Percentiles rank a stretch among this genome's conserved stretches.
Evolutionary conservation across 2,797 vertebrate species (phyloP).

Genomic region (Nyctibius grandis): DNA sequence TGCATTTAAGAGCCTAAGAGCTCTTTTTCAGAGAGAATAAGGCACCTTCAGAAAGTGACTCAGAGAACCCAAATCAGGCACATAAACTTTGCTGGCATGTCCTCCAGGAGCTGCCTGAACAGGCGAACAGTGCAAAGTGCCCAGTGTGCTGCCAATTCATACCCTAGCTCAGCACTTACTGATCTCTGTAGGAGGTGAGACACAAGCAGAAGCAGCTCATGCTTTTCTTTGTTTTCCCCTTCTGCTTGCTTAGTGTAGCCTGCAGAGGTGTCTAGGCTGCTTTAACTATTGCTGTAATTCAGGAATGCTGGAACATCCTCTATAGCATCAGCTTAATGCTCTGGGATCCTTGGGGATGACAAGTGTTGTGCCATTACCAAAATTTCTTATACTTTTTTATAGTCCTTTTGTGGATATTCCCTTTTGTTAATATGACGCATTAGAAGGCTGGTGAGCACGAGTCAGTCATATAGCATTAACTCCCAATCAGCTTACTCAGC

Average conservation of each 20-base stretch:
- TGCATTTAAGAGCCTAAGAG: neutral
- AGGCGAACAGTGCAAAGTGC: neutral
- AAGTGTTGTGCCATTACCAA: neutral
- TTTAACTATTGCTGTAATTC: neutral
- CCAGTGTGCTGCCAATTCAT: neutral
- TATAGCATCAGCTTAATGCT: neutral
- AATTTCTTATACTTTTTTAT: neutral
- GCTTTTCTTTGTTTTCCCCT: neutral
- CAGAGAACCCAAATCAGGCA: neutral
- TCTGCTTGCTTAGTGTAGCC: neutral
- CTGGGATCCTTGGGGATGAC: neutral
- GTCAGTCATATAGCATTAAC: constrained; percentile 43
- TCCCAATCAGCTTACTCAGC: constrained; percentile 35
- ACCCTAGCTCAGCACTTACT: neutral
- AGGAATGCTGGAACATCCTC: neutral
- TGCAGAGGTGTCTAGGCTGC: neutral
- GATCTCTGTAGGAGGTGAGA: neutral
- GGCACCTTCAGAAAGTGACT: neutral
- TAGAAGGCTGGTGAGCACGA: constrained; percentile 31
- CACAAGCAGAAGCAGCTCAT: neutral
- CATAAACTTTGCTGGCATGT: neutral
- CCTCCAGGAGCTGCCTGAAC: neutral
- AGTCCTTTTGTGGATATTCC: neutral
- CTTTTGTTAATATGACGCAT: neutral
- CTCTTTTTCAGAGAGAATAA: neutral